Base-by-base conservation (phyloP, 2,888 invertebrate species). In the Pachycephus smyrnensis region DNA sequence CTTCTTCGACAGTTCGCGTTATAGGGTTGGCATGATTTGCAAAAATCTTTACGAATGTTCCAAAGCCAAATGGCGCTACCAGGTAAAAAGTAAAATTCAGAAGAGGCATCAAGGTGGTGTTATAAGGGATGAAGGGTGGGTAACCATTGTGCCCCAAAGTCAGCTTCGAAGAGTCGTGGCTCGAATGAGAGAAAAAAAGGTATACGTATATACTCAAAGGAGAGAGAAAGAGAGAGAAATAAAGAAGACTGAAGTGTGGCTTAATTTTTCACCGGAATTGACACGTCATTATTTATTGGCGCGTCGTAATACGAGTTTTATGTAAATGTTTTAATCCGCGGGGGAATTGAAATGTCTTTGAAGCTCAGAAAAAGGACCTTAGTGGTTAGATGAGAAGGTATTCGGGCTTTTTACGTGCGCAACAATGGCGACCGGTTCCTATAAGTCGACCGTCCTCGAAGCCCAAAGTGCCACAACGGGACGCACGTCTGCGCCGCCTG, bases 321-420 rank as follows among this genome's bases (percentile, higher is more conserved):
- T 86, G 86, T 84, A 86, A 89, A 90, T 86, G 87, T 89, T 89
- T 89, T 87, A 89, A 90, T 89, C 86, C 85, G 73, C 78, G 83
- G 80, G 83, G 81, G 76, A 82, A 88, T 88, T 87, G 85, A 88
- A 87, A 85, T 82, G 86, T 88, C 82, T 77, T 73, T 68, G 71
- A 71, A 77, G 75, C 71, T 76, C 76, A 76, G 78, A 69, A 71
- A 23, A 71, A 71, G 32, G 71, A 31, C 6, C 71, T 3, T 31
- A 6, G 71, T 33, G 12, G 71, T 55, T 55, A 55, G 55, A 55
- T 55, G 55, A 55, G 55, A 55, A 71, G 33, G 71, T 33, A 71
- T 71, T 71, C 32, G 71, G 31, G 32, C 71, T 71, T 71, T 71
- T 71, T 71, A 71, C 31, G 31, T 23, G 71, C 71, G 31, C 32